Conservation (phyloP, 2,888 invertebrate genomes). For the Villa cingulata region DNA sequence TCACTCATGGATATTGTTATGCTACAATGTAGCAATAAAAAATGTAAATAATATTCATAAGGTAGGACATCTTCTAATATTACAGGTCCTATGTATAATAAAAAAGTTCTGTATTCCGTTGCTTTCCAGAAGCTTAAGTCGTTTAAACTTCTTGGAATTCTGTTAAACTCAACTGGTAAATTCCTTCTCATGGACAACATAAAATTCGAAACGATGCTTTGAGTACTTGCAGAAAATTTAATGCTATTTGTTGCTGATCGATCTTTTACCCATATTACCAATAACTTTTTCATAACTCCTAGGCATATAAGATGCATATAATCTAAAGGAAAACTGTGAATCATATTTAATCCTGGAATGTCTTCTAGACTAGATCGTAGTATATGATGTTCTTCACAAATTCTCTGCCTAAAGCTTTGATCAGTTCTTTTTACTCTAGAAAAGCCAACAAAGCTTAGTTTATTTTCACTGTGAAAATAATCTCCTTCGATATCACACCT, state of each 20-base stretch:
- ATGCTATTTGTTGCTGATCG: neutral
- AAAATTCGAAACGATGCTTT: neutral
- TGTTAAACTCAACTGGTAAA: neutral
- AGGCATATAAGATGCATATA: neutral
- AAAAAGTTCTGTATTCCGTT: neutral
- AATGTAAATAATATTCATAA: neutral
- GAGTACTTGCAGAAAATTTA: neutral
- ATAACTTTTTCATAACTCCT: too few species aligned
- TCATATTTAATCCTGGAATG: neutral
- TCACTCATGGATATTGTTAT: neutral
- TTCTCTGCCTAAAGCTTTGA: neutral
- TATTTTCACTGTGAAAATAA: too few species aligned
- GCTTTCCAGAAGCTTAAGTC: neutral
- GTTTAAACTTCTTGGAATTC: too few species aligned
- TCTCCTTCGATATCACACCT: too few species aligned
- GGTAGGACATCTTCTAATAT: neutral
- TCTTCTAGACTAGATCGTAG: neutral
- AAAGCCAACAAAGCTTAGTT: too few species aligned
- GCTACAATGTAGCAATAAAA: neutral
- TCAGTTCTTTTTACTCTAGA: neutral
- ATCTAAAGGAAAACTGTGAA: neutral
- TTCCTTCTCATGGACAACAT: neutral
- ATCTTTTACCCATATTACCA: neutral
- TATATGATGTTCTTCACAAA: neutral
- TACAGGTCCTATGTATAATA: neutral